phyloP scores from a whole-genome alignment of 53 echinoderm and acorn worm species.

The Echinarachnius parma region DNA sequence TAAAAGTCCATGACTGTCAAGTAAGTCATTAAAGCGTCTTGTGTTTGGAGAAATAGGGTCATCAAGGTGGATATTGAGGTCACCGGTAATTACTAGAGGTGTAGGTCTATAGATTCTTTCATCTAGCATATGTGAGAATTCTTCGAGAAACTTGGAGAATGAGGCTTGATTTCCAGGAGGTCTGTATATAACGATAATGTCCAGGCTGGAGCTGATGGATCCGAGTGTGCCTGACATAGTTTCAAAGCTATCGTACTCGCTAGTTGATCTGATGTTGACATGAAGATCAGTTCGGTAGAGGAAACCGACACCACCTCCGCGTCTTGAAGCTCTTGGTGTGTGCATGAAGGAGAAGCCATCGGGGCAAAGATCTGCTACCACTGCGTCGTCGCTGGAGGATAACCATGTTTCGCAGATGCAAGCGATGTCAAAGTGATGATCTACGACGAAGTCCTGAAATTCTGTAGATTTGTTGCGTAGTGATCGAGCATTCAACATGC shows the following conservation, averaged over 20 bases:
- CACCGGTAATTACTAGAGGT: neutral
- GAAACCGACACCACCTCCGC: slow-evolving; percentile 27
- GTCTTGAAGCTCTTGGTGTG: neutral
- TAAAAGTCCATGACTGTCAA: neutral
- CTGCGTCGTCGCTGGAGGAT: slow-evolving; percentile 2
- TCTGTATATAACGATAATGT: slow-evolving; percentile 12
- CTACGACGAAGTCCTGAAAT: slow-evolving; percentile 10
- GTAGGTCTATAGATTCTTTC: neutral
- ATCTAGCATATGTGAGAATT: slow-evolving; percentile 16
- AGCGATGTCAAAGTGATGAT: slow-evolving; percentile 2
- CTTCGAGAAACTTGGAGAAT: slow-evolving; percentile 5
- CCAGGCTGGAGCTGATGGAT: neutral
- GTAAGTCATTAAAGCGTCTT: neutral
- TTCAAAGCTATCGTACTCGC: neutral
- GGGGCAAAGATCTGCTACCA: neutral
- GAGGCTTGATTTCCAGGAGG: neutral
- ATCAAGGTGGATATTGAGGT: slow-evolving; percentile 19
- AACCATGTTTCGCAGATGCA: slow-evolving; percentile 30
- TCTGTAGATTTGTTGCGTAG: slow-evolving; percentile 23
- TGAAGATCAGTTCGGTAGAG: neutral
- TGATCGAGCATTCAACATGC: slow-evolving; percentile 26
- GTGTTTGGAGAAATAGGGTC: slow-evolving; percentile 10
- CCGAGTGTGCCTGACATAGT: slow-evolving; percentile 9
- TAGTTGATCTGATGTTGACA: neutral
- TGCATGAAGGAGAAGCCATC: neutral